Evolutionary conservation across 2,888 invertebrate genomes (phyloP), one percentile per base, ranked within the genome.

Genomic region (Pegoplata infirma): DNA sequence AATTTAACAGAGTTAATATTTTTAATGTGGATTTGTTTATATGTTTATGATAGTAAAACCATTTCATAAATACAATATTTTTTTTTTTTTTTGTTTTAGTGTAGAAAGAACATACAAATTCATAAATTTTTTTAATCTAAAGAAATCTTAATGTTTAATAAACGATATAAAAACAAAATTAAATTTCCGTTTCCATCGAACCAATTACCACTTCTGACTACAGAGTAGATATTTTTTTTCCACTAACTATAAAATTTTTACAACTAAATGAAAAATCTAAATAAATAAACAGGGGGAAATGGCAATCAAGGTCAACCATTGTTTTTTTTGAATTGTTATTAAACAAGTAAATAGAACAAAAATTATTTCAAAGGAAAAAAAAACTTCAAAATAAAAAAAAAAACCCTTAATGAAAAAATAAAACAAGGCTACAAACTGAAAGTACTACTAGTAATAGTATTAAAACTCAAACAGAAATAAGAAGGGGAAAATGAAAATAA

Each of bases 301-400:
- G n/a, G 49, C 25, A 51, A 44, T 28, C 21, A 74, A 67, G 58
- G 66, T 46, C 36, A 67, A 36, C 21, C 17, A 32, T 17, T 67
- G 23, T 59, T 32, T n/a, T n/a, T n/a, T n/a, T 67, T 16, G 14
- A 49, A 32, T 28, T 66, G 12, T 5, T n/a, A 17, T 53, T 53
- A 17, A 51, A 51, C 14, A 51, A 40, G n/a, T n/a, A 36, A 36
- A 3, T 36, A 1, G 12, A 12, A 12, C 36, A 36, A 32, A 10
- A 32, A 32, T 7, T 32, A 8, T 7, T 32, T 32, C 32, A 32
- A 32, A 8, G 32, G 5, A 32, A 7, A 7, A 32, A 32, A 32
- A 32, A 8, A 32, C 6, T 32, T 32, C 5, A 3, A 10, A 7
- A 32, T 10, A 7, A 10, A 2, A 25, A 55, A n/a, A 23, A 2